Evolutionary conservation across 2,797 vertebrate genomes (phyloP).

Genomic region (Leuciscus waleckii): DNA sequence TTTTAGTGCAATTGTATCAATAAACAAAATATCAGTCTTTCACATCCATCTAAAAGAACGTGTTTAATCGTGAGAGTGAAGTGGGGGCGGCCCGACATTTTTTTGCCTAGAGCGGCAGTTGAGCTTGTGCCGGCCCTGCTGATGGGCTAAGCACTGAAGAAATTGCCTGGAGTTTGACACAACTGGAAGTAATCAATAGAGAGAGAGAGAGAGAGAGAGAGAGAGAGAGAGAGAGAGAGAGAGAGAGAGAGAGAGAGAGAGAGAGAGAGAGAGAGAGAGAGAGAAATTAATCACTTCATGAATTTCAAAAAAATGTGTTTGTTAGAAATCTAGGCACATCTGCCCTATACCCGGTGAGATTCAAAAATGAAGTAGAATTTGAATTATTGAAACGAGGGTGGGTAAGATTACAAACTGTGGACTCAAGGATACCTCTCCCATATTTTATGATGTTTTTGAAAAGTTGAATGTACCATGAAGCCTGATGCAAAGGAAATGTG

Average conservation of each 20-base stretch:
- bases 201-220: conserved; percentile 28
- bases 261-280: neutral
- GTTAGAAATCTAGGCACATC: conserved; percentile 53
- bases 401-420: conserved; percentile 36
- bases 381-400: conserved; percentile 53
- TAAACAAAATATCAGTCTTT: neutral
- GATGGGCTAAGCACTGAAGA: conserved; percentile 17
- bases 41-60: neutral
- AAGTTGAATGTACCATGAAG: conserved; percentile 34
- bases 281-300: conserved; percentile 39
- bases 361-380: conserved; percentile 57
- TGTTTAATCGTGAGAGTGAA: neutral
- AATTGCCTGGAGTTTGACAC: conserved; percentile 18
- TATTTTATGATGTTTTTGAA: conserved; percentile 51
- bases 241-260: conserved; percentile 23
- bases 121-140: neutral
- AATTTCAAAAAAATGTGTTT: conserved; percentile 32
- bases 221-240: conserved; percentile 29
- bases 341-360: conserved; percentile 37
- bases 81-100: neutral
- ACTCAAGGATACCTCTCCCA: conserved; percentile 46
- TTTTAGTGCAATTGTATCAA: neutral
- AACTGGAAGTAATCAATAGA: conserved; percentile 26
- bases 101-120: neutral
- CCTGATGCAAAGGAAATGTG: conserved; percentile 43